Conservation (phyloP, 2,888 invertebrate species). For the Clitarchus hookeri region DNA sequence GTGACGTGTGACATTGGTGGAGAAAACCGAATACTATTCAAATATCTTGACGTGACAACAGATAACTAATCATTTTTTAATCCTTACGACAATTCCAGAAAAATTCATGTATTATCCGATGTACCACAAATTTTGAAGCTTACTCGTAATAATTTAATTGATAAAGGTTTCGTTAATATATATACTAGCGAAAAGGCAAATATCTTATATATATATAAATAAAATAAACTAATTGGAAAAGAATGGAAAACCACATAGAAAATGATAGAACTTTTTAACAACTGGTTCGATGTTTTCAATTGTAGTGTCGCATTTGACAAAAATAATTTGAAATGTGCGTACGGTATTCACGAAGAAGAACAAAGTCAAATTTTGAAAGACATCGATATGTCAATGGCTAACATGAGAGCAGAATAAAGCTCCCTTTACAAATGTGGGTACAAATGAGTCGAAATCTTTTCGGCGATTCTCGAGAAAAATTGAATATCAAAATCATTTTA, state of each 20-base stretch:
- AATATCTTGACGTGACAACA: too few relatives aligned
- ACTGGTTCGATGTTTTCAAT: slow-evolving; percentile 17
- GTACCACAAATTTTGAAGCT: neutral
- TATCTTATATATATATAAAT: neutral
- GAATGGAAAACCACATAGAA: neutral
- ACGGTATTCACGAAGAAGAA: neutral
- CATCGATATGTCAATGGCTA: neutral
- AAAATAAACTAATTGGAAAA: neutral
- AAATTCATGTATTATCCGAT: too few relatives aligned
- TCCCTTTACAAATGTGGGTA: neutral
- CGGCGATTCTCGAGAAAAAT: neutral
- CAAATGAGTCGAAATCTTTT: neutral
- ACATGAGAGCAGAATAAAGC: neutral
- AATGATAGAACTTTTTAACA: neutral
- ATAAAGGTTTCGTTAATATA: neutral
- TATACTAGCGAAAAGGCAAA: neutral
- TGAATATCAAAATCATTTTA: neutral
- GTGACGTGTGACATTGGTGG: too few relatives aligned
- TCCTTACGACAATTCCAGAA: too few relatives aligned
- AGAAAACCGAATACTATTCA: too few relatives aligned
- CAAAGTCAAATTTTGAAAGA: neutral
- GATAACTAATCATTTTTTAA: neutral
- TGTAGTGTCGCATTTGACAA: neutral
- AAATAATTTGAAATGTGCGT: neutral
- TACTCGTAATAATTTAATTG: neutral